Base-by-base conservation (phyloP, 2,797 vertebrate species). In the Micromesistius poutassou region DNA sequence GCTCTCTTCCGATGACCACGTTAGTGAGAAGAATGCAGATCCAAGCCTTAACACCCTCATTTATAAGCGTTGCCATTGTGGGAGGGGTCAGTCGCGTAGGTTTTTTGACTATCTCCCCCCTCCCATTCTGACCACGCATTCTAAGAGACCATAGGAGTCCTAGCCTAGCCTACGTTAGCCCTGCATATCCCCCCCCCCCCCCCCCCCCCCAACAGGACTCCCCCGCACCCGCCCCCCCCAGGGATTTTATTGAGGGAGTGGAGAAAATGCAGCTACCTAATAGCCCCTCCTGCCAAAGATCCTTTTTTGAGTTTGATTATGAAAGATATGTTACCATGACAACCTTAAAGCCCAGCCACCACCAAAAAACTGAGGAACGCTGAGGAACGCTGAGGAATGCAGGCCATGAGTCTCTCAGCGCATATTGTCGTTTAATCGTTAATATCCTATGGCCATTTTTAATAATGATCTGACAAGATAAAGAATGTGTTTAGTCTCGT, bases 21-120 rank as follows among this genome's bases (percentile, higher is more conserved):
- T 90, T 75, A 85, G 82, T 9, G n/a, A 62, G 55, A 85, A 81
- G 80, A 88, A 87, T 89, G 85, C 83, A 75, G 82, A 87, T 84
- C 86, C 76, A 83, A 84, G 86, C 81, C 85, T 90, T 92, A 83
- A 90, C 90, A 90, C 88, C 28, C 88, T 92, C 72, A 38, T 87
- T 92, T 94, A 93, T 93, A 93, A 91, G 80, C 89, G 87, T 93
- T 85, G 90, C 79, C 78, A 22, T 30, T 70, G 91, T 90, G 90
- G 91, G 90, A 92, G 90, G 87, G 89, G 79, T 90, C 87, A 89
- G 79, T 36, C 19, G 82, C 82, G 86, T 83, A 87, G 87, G 82
- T 88, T 91, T 89, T 71, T 91, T 88, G 82, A 89, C 76, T 83
- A 86, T 91, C 82, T 81, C 77, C 90, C 89, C 78, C 92, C 92